phyloP scores from a whole-genome alignment of 2,888 invertebrate genomes.

The Cephus pulcher region DNA sequence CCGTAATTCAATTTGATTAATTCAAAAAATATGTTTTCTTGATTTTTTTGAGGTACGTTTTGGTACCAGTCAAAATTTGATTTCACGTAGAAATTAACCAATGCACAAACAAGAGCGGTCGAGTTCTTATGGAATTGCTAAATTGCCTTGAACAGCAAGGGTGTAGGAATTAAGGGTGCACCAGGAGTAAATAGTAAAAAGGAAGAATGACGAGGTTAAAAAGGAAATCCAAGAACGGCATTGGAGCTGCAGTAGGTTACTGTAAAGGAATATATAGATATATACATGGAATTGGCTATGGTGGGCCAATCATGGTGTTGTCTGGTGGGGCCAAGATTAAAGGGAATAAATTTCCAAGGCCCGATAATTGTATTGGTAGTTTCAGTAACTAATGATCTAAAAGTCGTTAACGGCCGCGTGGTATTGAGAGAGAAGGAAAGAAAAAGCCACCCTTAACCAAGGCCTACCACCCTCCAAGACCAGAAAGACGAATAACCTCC shows the following conservation, averaged over 20 bases:
- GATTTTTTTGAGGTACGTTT: not conserved
- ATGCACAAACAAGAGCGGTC: not conserved
- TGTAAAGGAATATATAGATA: not conserved
- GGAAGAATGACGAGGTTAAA: not conserved
- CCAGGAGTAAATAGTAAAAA: not conserved
- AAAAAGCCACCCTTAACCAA: not conserved
- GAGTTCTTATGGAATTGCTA: not conserved
- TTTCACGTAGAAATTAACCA: not conserved
- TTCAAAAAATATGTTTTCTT: not conserved
- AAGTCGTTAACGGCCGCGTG: constrained; percentile 57
- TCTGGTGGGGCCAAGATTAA: constrained; percentile 51
- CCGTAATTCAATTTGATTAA: not conserved
- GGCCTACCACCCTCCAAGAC: not conserved
- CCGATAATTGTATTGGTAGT: constrained; percentile 66
- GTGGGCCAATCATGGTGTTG: constrained; percentile 44
- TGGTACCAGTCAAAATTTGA: not conserved
- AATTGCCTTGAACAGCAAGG: not conserved
- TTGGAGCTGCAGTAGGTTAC: not conserved
- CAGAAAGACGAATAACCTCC: not conserved
- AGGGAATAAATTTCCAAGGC: constrained; percentile 61
- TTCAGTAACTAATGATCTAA: constrained; percentile 66
- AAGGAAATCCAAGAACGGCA: not conserved
- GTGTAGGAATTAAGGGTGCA: not conserved
- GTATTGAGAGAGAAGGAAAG: constrained; percentile 1
- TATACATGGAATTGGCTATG: constrained; percentile 44